Evolutionary conservation across 2,113 vertebrate genomes (phyloP), one percentile per base, ranked within the genome.

Genomic region (Anas platyrhynchos): DNA sequence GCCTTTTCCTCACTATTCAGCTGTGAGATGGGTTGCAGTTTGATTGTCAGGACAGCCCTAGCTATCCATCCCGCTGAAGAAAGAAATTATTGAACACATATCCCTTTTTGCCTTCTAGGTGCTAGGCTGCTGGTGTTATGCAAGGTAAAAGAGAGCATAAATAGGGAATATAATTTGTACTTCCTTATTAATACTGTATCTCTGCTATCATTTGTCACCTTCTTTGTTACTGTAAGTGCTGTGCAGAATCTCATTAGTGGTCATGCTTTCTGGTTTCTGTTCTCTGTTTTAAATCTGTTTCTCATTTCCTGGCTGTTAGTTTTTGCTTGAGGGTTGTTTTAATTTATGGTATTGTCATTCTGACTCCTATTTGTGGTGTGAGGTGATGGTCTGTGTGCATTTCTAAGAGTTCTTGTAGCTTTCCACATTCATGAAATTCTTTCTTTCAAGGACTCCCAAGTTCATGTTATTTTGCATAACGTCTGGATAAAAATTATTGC

Each of bases 261-360:
- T 96, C 93, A 96, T 94, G 96, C 93, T 97, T 95, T 96, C 93
- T 96, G 93, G 65, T 96, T 96, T 93, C 92, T 96, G 66, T 82
- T 92, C 93, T 84, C 88, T 83, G 50, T 89, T 95, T 96, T 92
- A 94, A 96, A 95, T 95, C 89, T 94, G 92, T 91, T 96, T 93
- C 92, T 91, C 88, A 91, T 97, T 96, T 96, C 89, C 91, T 92
- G 86, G 80, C 78, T 89, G 83, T 86, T 96, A 92, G 81, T 67
- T 96, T 97, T 96, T 92, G 83, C 94, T 93, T 83, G 77, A 88
- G 93, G 86, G 90, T 86, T 92, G 62, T 86, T 96, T 93, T 95
- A 96, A 96, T 96, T 96, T 95, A 96, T 92, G 58, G 32, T 68
- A 90, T 88, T 96, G 93, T 96, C 93, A 95, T 93, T 93, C 90